phyloP scores from a whole-genome alignment of 2,888 invertebrate species.

The Eledone cirrhosa region DNA sequence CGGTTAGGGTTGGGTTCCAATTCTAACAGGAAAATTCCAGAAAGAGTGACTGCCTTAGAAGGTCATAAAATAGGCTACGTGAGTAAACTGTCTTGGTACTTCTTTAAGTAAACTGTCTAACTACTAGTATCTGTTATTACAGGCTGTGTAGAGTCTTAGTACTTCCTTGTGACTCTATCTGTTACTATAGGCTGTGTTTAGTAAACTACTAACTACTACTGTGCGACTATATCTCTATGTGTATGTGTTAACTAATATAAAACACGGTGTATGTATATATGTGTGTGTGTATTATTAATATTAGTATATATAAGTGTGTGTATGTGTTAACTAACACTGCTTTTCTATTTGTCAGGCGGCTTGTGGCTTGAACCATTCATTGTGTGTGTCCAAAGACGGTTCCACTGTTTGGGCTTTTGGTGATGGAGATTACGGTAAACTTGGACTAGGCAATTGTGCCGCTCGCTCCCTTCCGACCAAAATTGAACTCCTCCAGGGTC shows the following conservation, averaged over 20 bases:
- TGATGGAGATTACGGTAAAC: conserved; percentile 75
- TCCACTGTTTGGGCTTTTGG: conserved; percentile 74
- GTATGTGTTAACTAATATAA: too few species aligned
- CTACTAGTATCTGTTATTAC: too few species aligned
- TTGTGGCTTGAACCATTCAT: conserved; percentile 75
- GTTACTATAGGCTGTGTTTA: too few species aligned
- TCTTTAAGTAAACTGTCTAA: too few species aligned
- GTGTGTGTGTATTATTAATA: too few species aligned
- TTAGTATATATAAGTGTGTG: too few species aligned
- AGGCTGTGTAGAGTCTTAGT: too few species aligned
- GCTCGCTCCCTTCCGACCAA: conserved; percentile 67
- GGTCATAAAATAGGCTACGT: conserved; percentile 69
- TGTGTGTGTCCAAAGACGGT: conserved; percentile 73
- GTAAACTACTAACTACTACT: too few species aligned
- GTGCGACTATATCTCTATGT: too few species aligned
- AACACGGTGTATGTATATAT: too few species aligned
- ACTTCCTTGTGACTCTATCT: too few species aligned
- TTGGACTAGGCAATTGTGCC: conserved; percentile 68
- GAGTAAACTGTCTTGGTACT: conserved; percentile 34
- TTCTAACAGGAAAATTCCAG: conserved; percentile 74
- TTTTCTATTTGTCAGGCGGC: conserved; percentile 67
- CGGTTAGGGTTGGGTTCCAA: conserved; percentile 72
- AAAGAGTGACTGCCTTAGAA: conserved; percentile 70
- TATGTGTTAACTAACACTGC: too few species aligned
- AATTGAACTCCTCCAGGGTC: conserved; percentile 71